Conservation (phyloP, 1,140 invertebrate genomes). For the Rhynchophorus ferrugineus region DNA sequence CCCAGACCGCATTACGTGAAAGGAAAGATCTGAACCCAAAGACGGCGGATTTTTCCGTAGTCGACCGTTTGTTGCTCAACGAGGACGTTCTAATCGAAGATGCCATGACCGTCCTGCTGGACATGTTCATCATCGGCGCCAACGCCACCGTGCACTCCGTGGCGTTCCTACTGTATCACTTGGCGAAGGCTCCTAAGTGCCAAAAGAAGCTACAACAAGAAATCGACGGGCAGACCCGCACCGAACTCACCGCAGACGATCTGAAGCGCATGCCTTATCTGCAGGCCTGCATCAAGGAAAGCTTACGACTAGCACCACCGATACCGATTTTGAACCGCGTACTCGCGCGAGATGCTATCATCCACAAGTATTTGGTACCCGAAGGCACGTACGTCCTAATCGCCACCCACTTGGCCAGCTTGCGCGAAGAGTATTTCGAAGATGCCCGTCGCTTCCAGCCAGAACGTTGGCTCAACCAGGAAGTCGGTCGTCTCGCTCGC, state of each 20-base stretch:
- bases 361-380: conserved; percentile 53
- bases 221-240: conserved; percentile 38
- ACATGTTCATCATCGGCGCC: conserved; percentile 52
- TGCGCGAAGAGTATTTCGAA: conserved; percentile 62
- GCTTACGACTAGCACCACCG: conserved; percentile 53
- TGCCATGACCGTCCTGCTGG: conserved; percentile 53
- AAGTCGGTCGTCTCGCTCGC: conserved; percentile 23
- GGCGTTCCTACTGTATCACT: conserved; percentile 52
- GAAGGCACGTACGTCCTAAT: conserved; percentile 61
- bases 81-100: conserved; percentile 51
- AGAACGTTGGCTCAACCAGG: conserved; percentile 56
- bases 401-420: conserved; percentile 58
- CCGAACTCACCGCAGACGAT: conserved; percentile 38
- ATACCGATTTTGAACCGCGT: conserved; percentile 57
- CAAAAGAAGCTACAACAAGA: conserved; percentile 55
- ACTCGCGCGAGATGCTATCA: conserved; percentile 53
- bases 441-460: conserved; percentile 61
- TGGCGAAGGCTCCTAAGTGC: conserved; percentile 49
- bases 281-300: conserved; percentile 61
- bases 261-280: conserved; percentile 50
- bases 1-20: conserved; percentile 27
- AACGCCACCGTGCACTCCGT: conserved; percentile 47
- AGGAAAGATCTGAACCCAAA: conserved; percentile 25
- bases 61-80: conserved; percentile 46
- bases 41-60: conserved; percentile 25